phyloP scores from a whole-genome alignment of 2,113 vertebrate genomes.

The Protomyctophum bolini region DNA sequence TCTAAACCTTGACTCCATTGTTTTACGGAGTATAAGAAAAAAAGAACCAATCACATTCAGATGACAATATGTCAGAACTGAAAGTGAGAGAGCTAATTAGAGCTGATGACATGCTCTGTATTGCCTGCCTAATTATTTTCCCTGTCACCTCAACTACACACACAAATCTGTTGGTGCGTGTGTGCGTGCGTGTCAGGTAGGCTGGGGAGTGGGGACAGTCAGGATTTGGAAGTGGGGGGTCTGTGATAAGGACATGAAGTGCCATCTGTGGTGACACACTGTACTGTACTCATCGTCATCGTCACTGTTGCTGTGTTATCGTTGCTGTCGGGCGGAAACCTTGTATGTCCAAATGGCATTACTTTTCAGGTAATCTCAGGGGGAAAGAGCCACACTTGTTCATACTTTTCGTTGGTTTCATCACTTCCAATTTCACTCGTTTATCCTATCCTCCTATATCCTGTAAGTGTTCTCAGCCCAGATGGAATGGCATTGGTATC shows the following conservation, averaged over 20 bases:
- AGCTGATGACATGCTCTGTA: slow-evolving; percentile 36
- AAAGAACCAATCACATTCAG: slow-evolving; percentile 11
- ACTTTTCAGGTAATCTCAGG: no score
- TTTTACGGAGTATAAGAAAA: neutral
- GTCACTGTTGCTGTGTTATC: neutral
- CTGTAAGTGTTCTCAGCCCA: no score
- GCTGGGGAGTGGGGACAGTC: neutral
- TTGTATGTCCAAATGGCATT: no score
- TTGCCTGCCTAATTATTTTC: slow-evolving; percentile 42
- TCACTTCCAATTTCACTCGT: no score
- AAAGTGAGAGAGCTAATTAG: slow-evolving; percentile 48
- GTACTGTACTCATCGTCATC: neutral
- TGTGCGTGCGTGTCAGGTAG: neutral
- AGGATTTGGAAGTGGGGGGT: neutral
- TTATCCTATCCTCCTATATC: no score
- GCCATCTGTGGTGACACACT: slow-evolving; percentile 8
- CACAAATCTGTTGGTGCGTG: neutral
- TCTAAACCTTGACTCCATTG: slow-evolving; percentile 9
- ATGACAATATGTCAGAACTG: slow-evolving; percentile 35
- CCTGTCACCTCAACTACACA: slow-evolving; percentile 37
- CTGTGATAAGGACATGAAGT: slow-evolving; percentile 34
- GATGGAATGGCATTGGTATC: no score
- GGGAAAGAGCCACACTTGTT: no score
- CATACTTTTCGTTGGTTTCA: no score
- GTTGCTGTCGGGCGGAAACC: no score